Percentiles rank a stretch among this genome's conserved stretches.
These are phyloP conservation scores for Eurystomus gularis DNA, from an alignment of 2,113 vertebrate genomes.

Conservation along the genomic window DNA sequence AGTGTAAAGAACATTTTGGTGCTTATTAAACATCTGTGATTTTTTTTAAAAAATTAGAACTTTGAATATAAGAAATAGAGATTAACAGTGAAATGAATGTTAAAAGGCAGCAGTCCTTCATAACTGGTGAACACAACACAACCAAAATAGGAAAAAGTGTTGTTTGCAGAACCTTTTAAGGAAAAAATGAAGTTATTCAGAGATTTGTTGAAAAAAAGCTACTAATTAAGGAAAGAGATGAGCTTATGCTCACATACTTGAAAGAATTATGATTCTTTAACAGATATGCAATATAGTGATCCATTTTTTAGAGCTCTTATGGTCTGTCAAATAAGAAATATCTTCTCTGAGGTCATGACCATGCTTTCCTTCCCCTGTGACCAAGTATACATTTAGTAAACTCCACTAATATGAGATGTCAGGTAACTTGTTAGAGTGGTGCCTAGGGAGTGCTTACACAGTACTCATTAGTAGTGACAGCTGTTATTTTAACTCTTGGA, in stretches of 20 bases:
- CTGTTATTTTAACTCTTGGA: background rate
- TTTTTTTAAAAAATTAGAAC: background rate
- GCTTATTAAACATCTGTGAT: background rate
- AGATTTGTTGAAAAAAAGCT: background rate
- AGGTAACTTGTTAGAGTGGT: background rate
- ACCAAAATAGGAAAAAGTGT: background rate
- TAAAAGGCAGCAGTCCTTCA: background rate
- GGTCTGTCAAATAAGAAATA: background rate
- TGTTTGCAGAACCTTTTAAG: background rate
- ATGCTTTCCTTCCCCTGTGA: background rate
- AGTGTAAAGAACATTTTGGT: background rate
- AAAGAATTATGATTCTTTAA: background rate
- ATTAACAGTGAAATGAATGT: background rate
- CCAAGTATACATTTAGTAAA: background rate
- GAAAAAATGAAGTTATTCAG: background rate
- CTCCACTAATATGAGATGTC: background rate
- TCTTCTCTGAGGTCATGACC: background rate
- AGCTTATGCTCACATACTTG: background rate
- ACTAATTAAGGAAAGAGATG: background rate
- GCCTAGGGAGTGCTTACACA: background rate
- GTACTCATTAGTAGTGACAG: background rate
- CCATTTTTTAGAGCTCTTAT: background rate
- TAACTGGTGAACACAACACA: background rate
- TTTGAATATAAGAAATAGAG: background rate
- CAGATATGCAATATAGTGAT: background rate